Conservation (phyloP, 2,797 vertebrate species). For the Pelochelys cantorii region DNA sequence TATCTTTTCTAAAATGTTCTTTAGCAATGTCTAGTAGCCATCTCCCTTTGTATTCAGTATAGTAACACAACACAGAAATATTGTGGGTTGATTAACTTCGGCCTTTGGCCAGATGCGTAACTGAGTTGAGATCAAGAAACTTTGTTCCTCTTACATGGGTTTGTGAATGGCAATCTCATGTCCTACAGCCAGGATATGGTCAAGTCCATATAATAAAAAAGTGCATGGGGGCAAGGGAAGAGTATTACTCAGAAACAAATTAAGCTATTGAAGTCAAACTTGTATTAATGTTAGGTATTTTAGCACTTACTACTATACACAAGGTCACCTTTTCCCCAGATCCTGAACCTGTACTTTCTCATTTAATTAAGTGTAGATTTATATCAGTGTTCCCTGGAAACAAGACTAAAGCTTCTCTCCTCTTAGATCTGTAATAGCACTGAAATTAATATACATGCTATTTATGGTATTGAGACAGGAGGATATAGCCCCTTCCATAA, state of each 20-base stretch:
- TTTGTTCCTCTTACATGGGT: not conserved
- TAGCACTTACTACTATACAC: not conserved
- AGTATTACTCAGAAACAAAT: not conserved
- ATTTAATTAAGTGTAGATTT: not conserved
- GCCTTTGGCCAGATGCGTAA: not conserved
- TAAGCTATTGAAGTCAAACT: not conserved
- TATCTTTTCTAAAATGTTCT: accelerated
- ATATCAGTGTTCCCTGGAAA: not conserved
- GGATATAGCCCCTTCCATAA: not conserved
- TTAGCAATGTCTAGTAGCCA: not conserved
- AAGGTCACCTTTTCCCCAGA: not conserved
- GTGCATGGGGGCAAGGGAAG: not conserved
- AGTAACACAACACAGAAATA: not conserved
- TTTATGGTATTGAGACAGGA: not conserved
- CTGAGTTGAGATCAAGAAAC: accelerated
- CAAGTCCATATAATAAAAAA: not conserved
- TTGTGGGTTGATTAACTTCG: not conserved
- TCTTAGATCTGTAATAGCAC: not conserved
- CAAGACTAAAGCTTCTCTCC: not conserved
- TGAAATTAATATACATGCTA: not conserved
- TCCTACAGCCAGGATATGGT: not conserved
- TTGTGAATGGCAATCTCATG: not conserved
- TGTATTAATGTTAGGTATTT: not conserved
- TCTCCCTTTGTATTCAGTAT: not conserved
- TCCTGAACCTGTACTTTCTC: not conserved